Evolutionary conservation across 37 sponge, comb jelly and placozoan species (phyloP), one percentile per base, ranked within the genome.

Genomic region (Cliona cf. orientalis): DNA sequence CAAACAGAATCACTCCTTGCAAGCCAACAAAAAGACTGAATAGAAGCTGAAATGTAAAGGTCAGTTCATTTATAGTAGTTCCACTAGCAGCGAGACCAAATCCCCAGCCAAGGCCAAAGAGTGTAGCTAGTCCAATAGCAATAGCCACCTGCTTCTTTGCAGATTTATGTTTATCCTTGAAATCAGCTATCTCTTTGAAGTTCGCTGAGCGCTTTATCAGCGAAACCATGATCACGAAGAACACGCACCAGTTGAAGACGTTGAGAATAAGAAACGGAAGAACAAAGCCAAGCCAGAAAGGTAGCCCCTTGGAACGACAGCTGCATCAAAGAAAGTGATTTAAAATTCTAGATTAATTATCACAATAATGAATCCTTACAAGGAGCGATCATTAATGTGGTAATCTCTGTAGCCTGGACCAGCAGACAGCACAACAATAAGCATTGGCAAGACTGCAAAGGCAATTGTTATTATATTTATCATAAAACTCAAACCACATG

Each of bases 91-190:
- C 59, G 3, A 74, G 57, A 21, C 75, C 75, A 74, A 74, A 49
- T 2, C 56, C 58, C 75, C 75, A 74, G 11, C 75, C 75, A 5
- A 74, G 58, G 26, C 75, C 75, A 74, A 74, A 74, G 12, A 74
- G 59, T 3, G 56, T 59, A 3, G 59, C 42, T 3, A 74, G 68
- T 3, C 2, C 31, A 22, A 66, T 31, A 66, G 68, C 68, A 37
- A 36, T 66, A 3, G 26, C 9, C 23, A 79, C 63, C 55, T 76
- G 66, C 3, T 2, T 22, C 25, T 7, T 23, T 41, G 41, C 42
- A 71, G 6, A 39, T 44, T n/a, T 6, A 2, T 28, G 9, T 28
- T n/a, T 6, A 6, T 2, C 9, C 2, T 58, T 2, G 3, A 3
- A 3, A 3, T n/a, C 57, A 56, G 45, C 59, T 7, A 33, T 53